These are phyloP conservation scores for Zaprionus nigranus DNA, from an alignment of 1,140 invertebrate species.

Conservation along the genomic window DNA sequence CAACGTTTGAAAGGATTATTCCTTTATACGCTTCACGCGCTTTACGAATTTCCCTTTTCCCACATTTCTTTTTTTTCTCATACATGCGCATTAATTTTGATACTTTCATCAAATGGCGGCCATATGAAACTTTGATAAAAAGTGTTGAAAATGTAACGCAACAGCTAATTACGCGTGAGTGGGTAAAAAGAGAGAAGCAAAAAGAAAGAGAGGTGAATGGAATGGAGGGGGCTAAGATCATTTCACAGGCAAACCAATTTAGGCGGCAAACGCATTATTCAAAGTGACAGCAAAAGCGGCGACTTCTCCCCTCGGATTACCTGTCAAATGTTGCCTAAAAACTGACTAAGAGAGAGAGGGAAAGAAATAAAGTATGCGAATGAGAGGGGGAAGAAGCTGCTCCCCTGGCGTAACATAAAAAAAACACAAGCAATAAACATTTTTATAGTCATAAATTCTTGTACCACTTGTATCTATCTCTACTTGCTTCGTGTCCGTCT, in stretches of 20 bases:
- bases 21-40: constrained; percentile 31
- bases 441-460: constrained; percentile 80
- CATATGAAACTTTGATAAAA: constrained; percentile 49
- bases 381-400: background rate
- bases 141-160: constrained; percentile 53
- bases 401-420: constrained; percentile 43
- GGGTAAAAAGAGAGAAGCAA: background rate
- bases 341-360: constrained; percentile 14
- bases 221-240: constrained; percentile 26
- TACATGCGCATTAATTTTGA: constrained; percentile 13
- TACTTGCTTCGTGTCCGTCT: background rate
- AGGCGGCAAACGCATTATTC: constrained; percentile 67
- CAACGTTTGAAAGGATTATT: constrained; percentile 55
- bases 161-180: constrained; percentile 62
- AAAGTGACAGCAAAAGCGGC: constrained; percentile 63
- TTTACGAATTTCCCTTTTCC: constrained; percentile 6
- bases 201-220: background rate
- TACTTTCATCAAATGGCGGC: constrained; percentile 64
- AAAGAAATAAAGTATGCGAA: background rate
- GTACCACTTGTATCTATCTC: constrained; percentile 45
- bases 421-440: constrained; percentile 74
- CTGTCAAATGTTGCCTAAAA: constrained; percentile 58
- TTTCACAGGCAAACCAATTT: constrained; percentile 66
- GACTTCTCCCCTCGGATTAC: constrained; percentile 53
- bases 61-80: constrained; percentile 35